phyloP scores from a whole-genome alignment of 1,140 invertebrate genomes.

The Megalonaias nervosa region DNA sequence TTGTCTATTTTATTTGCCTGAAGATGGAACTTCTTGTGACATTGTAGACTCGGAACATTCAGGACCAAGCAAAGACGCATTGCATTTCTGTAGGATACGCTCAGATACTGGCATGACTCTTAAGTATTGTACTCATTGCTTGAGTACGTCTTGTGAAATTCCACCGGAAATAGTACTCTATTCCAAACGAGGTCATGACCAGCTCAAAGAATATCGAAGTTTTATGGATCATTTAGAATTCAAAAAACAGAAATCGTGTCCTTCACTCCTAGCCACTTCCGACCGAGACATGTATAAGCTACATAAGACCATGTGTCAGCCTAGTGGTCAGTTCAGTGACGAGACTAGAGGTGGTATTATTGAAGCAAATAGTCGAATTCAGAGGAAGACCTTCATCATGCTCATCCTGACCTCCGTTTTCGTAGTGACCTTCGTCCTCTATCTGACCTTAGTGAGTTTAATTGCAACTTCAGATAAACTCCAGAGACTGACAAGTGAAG shows the following conservation, averaged over 20 bases:
- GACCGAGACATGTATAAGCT: background rate
- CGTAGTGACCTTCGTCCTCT: background rate
- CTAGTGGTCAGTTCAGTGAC: background rate
- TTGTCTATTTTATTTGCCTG: too few relatives aligned
- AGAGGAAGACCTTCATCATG: conserved; percentile 7
- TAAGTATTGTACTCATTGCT: too few relatives aligned
- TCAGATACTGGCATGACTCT: too few relatives aligned
- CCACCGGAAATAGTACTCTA: too few relatives aligned
- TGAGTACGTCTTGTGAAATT: too few relatives aligned
- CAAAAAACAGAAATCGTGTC: background rate
- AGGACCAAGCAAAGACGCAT: too few relatives aligned
- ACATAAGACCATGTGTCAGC: background rate
- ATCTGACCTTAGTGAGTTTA: background rate
- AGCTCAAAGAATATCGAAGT: background rate
- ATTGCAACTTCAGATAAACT: background rate
- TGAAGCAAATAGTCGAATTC: background rate
- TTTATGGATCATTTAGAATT: background rate
- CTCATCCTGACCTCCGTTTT: conserved; percentile 7
- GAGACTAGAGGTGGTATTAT: background rate
- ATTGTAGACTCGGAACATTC: too few relatives aligned
- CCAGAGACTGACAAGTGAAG: background rate
- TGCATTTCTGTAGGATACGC: too few relatives aligned
- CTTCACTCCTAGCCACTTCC: background rate
- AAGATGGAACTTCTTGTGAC: too few relatives aligned
- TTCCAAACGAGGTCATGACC: background rate